phyloP scores from a whole-genome alignment of 2,797 vertebrate genomes.

The Chelonia mydas region DNA sequence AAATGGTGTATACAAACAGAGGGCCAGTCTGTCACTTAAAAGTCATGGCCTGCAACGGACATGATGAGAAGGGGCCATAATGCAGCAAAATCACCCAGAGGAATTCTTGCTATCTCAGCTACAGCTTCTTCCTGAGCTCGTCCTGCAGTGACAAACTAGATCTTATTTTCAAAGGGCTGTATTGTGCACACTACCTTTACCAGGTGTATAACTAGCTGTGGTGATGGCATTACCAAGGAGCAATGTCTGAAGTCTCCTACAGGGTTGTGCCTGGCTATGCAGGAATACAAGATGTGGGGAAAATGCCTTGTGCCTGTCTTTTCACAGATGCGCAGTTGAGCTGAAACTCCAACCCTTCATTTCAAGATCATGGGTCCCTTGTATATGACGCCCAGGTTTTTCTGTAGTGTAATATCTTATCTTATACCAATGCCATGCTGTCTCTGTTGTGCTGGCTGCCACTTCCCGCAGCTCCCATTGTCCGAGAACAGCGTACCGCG shows the following conservation, averaged over 20 bases:
- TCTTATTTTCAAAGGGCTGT: not conserved
- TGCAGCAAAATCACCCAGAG: not conserved
- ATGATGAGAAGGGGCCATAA: conserved; percentile 15
- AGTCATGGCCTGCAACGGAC: conserved; percentile 16
- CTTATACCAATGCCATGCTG: not conserved
- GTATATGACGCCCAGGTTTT: not conserved
- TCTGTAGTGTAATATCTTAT: not conserved
- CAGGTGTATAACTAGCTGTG: not conserved
- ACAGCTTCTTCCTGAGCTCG: not conserved
- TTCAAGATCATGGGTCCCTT: not conserved
- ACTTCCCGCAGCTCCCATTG: too few relatives aligned
- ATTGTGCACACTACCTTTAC: not conserved
- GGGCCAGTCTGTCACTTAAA: conserved; percentile 1
- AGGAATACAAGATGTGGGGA: not conserved
- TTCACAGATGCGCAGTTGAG: not conserved
- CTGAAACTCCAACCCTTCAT: not conserved
- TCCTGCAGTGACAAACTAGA: not conserved
- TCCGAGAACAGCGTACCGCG: too few relatives aligned
- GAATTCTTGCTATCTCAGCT: not conserved
- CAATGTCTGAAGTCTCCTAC: not conserved
- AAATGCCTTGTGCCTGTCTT: not conserved
- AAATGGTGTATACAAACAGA: conserved; percentile 40
- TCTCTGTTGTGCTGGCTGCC: not conserved
- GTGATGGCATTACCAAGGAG: not conserved
- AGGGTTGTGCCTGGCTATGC: not conserved